A percentile compares a stretch with the other conserved stretches of the same genome.
Conservation (phyloP, 1,140 invertebrate genomes). For the Sycophila sp. region DNA sequence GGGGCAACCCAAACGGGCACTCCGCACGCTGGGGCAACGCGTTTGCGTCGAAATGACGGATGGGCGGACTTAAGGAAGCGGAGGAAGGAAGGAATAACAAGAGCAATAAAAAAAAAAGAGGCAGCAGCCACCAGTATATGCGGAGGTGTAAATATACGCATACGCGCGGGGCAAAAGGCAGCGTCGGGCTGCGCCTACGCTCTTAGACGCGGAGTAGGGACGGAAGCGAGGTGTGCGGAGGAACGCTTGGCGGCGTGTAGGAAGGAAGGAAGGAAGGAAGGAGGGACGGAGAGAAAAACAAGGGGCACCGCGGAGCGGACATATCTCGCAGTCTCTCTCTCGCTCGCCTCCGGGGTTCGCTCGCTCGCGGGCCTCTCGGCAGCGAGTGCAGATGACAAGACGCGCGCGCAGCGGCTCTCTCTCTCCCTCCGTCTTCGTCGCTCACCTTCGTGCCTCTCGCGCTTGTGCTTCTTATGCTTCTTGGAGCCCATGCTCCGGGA, state of each 20-base stretch:
- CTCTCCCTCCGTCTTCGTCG: constrained; percentile 7
- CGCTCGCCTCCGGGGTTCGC: not conserved
- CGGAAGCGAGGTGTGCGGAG: not conserved
- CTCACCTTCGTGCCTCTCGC: constrained; percentile 74
- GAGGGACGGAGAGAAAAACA: not conserved
- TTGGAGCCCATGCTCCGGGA: constrained; percentile 64
- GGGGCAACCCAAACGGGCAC: too few species aligned
- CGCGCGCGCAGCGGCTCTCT: not conserved
- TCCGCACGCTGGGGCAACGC: too few species aligned
- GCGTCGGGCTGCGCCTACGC: too few species aligned
- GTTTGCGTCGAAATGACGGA: too few species aligned
- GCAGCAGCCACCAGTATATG: too few species aligned
- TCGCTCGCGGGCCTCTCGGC: too few species aligned
- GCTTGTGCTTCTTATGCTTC: constrained; percentile 82
- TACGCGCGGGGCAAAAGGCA: too few species aligned
- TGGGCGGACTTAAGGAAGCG: not conserved
- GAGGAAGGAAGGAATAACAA: not conserved
- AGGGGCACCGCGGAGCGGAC: not conserved
- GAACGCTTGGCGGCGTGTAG: too few species aligned
- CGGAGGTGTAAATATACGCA: too few species aligned
- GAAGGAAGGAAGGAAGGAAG: not conserved
- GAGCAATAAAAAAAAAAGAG: too few species aligned
- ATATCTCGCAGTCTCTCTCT: not conserved
- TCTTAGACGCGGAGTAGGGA: too few species aligned
- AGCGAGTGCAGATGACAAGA: too few species aligned